A percentile compares a stretch with the other conserved stretches of the same genome.
Evolutionary conservation across 2,888 invertebrate species (phyloP).

Genomic region (Drosophila yooni): DNA sequence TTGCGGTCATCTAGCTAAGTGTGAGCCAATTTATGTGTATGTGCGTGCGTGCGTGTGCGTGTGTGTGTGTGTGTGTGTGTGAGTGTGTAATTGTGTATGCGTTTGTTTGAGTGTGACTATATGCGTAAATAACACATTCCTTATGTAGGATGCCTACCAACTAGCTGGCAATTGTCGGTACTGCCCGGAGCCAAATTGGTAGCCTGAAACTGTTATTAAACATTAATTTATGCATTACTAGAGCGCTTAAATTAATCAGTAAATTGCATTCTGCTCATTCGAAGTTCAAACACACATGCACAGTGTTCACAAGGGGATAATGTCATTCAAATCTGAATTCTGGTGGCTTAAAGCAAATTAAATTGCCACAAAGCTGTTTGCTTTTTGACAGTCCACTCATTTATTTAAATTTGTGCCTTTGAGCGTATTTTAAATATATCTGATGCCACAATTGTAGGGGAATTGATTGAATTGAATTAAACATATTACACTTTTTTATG

Average conservation of each 20-base stretch:
- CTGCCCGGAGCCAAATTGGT: constrained; percentile 39
- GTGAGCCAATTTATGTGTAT: constrained; percentile 15
- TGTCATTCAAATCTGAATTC: constrained; percentile 35
- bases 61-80: not conserved
- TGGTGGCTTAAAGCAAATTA: constrained; percentile 56
- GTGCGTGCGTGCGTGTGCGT: not conserved
- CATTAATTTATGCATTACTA: constrained; percentile 75
- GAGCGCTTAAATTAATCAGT: constrained; percentile 72
- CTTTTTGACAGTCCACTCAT: constrained; percentile 50
- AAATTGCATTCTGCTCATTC: constrained; percentile 57
- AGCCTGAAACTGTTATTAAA: constrained; percentile 66
- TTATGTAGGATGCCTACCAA: constrained; percentile 32
- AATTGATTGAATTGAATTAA: not conserved
- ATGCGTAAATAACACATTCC: constrained; percentile 35
- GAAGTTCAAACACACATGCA: constrained; percentile 9
- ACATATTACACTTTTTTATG: not conserved
- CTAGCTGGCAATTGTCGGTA: constrained; percentile 35
- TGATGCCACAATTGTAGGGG: not conserved
- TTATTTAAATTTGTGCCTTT: constrained; percentile 41
- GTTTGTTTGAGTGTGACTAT: constrained; percentile 5
- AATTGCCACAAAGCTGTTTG: constrained; percentile 61
- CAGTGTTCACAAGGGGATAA: constrained; percentile 12
- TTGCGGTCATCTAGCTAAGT: constrained; percentile 49
- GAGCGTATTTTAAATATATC: constrained; percentile 23
- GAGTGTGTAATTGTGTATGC: not conserved